Conservation (phyloP, 2,113 vertebrate genomes). For the Sander vitreus region DNA sequence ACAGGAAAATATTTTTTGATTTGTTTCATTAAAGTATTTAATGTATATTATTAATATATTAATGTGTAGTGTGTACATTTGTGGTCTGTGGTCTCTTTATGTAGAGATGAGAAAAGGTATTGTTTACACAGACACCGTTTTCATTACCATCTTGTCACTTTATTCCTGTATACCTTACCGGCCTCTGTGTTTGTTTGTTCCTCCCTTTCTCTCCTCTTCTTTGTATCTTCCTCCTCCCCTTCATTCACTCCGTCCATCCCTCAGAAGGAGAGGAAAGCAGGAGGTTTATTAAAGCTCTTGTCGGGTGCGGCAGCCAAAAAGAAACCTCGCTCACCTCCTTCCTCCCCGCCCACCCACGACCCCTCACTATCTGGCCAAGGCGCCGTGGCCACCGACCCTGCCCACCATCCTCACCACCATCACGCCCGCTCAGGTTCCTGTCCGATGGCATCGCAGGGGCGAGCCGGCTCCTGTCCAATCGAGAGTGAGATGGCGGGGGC, state of each 20-base stretch:
- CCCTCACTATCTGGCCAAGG: constrained; percentile 79
- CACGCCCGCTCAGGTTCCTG: constrained; percentile 94
- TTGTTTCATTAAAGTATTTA: constrained; percentile 17
- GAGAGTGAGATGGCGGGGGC: constrained; percentile 97
- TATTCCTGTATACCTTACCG: constrained; percentile 8
- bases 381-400: constrained; percentile 85
- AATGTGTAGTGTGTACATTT: neutral
- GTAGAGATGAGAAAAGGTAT: neutral
- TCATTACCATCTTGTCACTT: constrained; percentile 21
- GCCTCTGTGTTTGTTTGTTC: constrained; percentile 18
- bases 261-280: constrained; percentile 96
- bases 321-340: constrained; percentile 94
- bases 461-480: constrained; percentile 94
- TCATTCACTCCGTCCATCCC: constrained; percentile 44
- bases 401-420: constrained; percentile 75
- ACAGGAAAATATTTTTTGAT: neutral
- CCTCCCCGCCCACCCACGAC: constrained; percentile 92
- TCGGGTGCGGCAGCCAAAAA: constrained; percentile 95
- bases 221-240: neutral
- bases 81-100: neutral
- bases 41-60: too few species aligned
- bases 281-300: constrained; percentile 93
- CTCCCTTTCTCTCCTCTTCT: neutral
- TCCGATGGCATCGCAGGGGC: constrained; percentile 87
- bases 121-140: constrained; percentile 24